Conservation (phyloP, 2,797 vertebrate genomes). For the Cyprinodon diabolis region DNA sequence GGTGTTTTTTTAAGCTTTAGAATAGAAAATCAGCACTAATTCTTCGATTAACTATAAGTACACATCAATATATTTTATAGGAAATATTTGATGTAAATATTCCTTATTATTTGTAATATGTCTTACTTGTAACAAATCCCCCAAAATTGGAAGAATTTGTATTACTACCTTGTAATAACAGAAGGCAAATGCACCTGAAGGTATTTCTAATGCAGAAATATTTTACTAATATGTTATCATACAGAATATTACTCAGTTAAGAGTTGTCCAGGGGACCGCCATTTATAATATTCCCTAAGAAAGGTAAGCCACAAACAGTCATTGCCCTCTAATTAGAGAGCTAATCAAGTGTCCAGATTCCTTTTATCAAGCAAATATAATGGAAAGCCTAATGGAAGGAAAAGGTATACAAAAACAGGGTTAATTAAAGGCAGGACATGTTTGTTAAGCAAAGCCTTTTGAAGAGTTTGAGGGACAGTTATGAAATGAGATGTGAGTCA, state of each 20-base stretch:
- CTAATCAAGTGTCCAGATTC: neutral
- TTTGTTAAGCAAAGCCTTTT: neutral
- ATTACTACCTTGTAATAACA: neutral
- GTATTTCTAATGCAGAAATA: neutral
- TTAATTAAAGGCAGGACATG: neutral
- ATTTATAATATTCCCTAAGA: neutral
- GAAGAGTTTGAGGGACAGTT: neutral
- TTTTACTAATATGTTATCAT: neutral
- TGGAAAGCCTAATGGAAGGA: neutral
- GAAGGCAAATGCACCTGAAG: neutral
- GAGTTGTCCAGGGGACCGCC: neutral
- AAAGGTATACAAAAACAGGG: neutral
- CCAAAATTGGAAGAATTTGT: neutral
- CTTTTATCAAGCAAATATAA: neutral
- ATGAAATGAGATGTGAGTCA: neutral
- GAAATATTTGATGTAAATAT: neutral
- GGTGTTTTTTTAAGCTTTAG: neutral
- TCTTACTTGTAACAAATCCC: neutral
- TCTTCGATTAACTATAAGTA: neutral
- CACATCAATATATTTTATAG: neutral
- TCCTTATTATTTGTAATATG: neutral
- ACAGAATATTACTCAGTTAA: neutral
- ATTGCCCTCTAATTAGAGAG: too few relatives aligned
- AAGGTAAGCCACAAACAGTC: neutral
- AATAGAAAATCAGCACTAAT: neutral